A percentile compares a stretch with the other conserved stretches of the same genome.
These are phyloP conservation scores for Sebastes paucispinis DNA, from an alignment of 2,797 vertebrate species.

Conservation along the genomic window DNA sequence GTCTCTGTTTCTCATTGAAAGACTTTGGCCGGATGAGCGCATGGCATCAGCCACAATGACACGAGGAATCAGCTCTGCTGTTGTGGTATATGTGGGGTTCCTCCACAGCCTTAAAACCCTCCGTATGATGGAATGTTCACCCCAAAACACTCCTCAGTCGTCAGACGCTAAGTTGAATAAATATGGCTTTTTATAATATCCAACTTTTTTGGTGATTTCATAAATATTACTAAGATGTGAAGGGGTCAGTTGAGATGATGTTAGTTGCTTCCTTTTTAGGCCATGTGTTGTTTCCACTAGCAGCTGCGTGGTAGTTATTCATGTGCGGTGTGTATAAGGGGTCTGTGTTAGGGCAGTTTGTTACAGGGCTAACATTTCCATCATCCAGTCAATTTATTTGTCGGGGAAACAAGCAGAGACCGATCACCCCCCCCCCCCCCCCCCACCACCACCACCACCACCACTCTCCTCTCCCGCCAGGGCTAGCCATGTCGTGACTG, in stretches of 20 bases:
- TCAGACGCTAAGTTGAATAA: slow-evolving; percentile 16
- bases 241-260: slow-evolving; percentile 7
- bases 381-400: slow-evolving; percentile 61
- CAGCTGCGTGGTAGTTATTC: slow-evolving; percentile 36
- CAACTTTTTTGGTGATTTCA: not conserved
- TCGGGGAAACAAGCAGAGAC: slow-evolving; percentile 23
- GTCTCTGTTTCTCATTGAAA: slow-evolving; percentile 31
- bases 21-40: slow-evolving; percentile 6
- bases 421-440: too few species aligned
- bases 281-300: slow-evolving; percentile 34
- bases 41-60: slow-evolving; percentile 18
- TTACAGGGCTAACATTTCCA: slow-evolving; percentile 55
- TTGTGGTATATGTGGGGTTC: slow-evolving; percentile 19
- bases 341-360: slow-evolving; percentile 44
- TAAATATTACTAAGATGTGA: slow-evolving; percentile 15
- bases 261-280: slow-evolving; percentile 35
- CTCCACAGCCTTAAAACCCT: slow-evolving; percentile 6
- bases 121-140: not conserved
- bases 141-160: not conserved
- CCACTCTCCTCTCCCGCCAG: slow-evolving; percentile 7
- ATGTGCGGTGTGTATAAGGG: slow-evolving; percentile 17
- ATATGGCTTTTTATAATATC: not conserved
- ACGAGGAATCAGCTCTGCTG: slow-evolving; percentile 12
- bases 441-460: too few species aligned
- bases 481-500: slow-evolving; percentile 66